phyloP scores from a whole-genome alignment of 1,140 invertebrate genomes.

The Tetramorium simillimum region DNA sequence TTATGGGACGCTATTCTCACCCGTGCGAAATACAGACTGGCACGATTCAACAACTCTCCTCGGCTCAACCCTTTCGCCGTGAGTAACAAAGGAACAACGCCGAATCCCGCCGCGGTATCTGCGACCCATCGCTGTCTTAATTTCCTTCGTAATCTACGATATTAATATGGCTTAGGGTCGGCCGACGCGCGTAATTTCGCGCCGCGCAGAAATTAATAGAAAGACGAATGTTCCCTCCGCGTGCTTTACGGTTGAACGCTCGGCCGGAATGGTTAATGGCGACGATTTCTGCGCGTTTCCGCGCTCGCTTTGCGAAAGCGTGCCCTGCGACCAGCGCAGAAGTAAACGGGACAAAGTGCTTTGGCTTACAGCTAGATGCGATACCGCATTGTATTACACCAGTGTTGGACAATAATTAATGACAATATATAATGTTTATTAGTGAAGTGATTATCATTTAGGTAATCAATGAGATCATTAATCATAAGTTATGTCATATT shows the following conservation, averaged over 20 bases:
- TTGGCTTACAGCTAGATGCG: neutral
- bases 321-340: neutral
- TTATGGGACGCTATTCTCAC: neutral
- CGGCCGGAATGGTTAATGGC: conserved; percentile 57
- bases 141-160: conserved; percentile 82
- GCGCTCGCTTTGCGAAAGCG: conserved; percentile 31
- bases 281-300: conserved; percentile 41
- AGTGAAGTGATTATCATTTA: neutral
- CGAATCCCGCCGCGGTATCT: conserved; percentile 59
- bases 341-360: neutral
- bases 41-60: conserved; percentile 52
- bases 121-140: conserved; percentile 77
- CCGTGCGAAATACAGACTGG: neutral
- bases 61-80: conserved; percentile 77
- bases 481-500: neutral
- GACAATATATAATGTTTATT: neutral
- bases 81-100: conserved; percentile 71
- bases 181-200: conserved; percentile 72
- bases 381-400: neutral
- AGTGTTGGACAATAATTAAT: neutral
- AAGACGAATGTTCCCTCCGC: conserved; percentile 68
- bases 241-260: conserved; percentile 52
- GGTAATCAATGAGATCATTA: neutral
- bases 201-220: conserved; percentile 72
- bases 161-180: conserved; percentile 83